Base-by-base conservation (phyloP, 2,888 invertebrate genomes). In the Acanthosepion esculentum region DNA sequence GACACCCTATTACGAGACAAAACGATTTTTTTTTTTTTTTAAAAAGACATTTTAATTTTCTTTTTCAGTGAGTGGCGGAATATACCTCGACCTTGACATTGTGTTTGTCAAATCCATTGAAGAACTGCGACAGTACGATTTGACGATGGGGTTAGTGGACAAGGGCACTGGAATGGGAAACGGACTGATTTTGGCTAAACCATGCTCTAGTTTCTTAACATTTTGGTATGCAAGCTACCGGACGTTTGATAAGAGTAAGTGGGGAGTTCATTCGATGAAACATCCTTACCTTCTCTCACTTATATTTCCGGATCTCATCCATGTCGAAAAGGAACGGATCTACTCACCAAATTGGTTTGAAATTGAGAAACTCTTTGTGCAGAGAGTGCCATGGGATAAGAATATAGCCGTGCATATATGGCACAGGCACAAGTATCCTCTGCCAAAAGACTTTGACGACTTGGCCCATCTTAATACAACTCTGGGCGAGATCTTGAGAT, bases 321-420 rank as follows among this genome's bases (percentile, higher is more conserved):
- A 96, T 55, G 94, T 95, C 94, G 95, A 95, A 93, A 94, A 95
- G 23, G 93, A 94, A 23, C 48, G 94, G 48, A 92, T 95, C 33
- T 96, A 96, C 92, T 48, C 95, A 6, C 96, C 95, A 33, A 95
- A 95, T 94, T 96, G 95, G 95, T 95, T 95, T 95, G 95, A 95
- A 78, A 92, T 95, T 23, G 95, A 95, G 18, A 94, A 94, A 20
- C 94, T 95, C 26, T 95, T 95, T 92, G 95, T 95, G 91, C 48
- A 94, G 15, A 94, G 93, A 29, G 95, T 95, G 78, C 95, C 95
- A 23, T 95, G 95, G 95, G 92, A 92, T 10, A 94, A 95, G 23
- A 95, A 95, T 93, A 94, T 95, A 92, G 95, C 95, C 0, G 94
- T 95, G 23, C 95, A 95, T 64, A 94, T 95, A 23, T 95, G 95